Evolutionary conservation across 30 jellyfish, hydroid and myxozoan species (phyloP), one percentile per base, ranked within the genome.

Genomic region (Turritopsis dohrnii): DNA sequence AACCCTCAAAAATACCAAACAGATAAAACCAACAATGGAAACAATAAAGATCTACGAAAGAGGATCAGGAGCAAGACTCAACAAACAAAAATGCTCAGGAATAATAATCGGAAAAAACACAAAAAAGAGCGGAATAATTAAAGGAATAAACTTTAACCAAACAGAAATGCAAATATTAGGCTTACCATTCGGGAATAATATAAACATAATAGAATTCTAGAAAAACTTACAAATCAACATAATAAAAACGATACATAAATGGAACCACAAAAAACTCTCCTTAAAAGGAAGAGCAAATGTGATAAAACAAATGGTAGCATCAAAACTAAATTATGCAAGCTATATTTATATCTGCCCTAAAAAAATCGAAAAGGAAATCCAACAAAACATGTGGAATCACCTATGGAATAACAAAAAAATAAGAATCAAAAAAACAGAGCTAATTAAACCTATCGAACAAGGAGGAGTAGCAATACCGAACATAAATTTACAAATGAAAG

Each of bases 31-130:
- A 77, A 28, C 71, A 0, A 0, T 53, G 7, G 29, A 26, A 3
- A 60, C 72, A 8, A 18, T 28, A 19, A 28, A 77, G 21, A 26
- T 28, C 71, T 29, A 77, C 20, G 72, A 23, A 19, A 26, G 29
- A 21, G 72, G 71, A 19, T 29, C 85, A 0, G 85, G 85, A 28
- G 85, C 85, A 0, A 29, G 5, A 77, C 1, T 77, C 0, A 77
- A 77, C 28, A 21, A 19, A 0, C 8, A 26, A 60, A 77, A 77
- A 77, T 28, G 72, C 71, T 23, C 16, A 28, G 85, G 85, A 16
- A 0, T 77, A 7, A 0, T 23, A 74, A 53, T 77, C 21, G 85
- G 85, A 25, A 25, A 18, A n/a, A 77, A 66, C 27, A 66, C 7
- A 66, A n/a, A 4, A 25, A 25, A 8, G 17, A n/a, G 8, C 76